Conservation (phyloP, 2,113 vertebrate species). For the Nematolebias whitei region DNA sequence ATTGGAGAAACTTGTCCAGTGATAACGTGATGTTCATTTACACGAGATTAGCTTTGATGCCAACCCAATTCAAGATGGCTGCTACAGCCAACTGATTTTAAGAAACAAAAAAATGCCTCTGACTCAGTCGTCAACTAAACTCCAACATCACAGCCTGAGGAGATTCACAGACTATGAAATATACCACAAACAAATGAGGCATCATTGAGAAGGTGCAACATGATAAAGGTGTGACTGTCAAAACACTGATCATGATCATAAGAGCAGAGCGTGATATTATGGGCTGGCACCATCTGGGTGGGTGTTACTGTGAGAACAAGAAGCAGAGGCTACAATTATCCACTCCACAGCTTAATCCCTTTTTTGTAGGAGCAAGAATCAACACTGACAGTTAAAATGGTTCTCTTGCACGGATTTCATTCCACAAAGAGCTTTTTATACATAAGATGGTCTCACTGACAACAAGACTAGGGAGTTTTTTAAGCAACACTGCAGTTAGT, state of each 20-base stretch:
- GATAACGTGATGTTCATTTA: too few species aligned
- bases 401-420: constrained; percentile 54
- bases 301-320: constrained; percentile 36
- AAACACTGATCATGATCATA: constrained; percentile 40
- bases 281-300: constrained; percentile 47
- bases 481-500: constrained; percentile 11
- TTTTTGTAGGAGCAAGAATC: constrained; percentile 54
- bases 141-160: too few species aligned
- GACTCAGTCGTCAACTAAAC: too few species aligned
- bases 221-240: constrained; percentile 38
- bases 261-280: constrained; percentile 54
- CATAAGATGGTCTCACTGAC: constrained; percentile 7
- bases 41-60: too few species aligned
- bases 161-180: not conserved
- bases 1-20: too few species aligned
- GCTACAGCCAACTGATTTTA: too few species aligned
- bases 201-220: constrained; percentile 15
- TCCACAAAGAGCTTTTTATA: constrained; percentile 36
- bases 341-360: constrained; percentile 55
- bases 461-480: constrained; percentile 1
- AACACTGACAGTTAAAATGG: constrained; percentile 49
- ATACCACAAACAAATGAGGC: constrained; percentile 11
- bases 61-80: too few species aligned
- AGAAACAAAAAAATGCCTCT: too few species aligned
- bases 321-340: constrained; percentile 59